Evolutionary conservation across 2,888 invertebrate genomes (phyloP), one percentile per base, ranked within the genome.

Genomic region (Limnephilus marmoratus): DNA sequence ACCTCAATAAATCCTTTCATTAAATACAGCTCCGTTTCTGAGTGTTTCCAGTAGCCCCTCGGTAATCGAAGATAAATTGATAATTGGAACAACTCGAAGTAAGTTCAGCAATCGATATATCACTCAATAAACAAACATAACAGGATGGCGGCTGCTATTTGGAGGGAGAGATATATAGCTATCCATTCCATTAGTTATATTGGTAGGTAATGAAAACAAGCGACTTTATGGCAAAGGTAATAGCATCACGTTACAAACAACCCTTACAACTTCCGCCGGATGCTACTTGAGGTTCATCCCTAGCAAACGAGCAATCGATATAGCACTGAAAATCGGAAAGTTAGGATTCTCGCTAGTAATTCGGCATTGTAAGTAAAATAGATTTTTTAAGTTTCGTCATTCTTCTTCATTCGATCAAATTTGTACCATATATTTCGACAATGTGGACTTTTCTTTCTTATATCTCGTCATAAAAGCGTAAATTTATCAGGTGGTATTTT

Each of bases 171-270:
- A 93, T 92, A 93, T 93, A 91, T 90, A 90, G 85, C 92, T 91
- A 91, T 93, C 92, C 92, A 93, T 93, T 91, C 91, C 92, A 92
- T 92, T 92, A 93, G 87, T 91, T 92, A 93, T 93, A 91, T 93
- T 89, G 88, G 93, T 53, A 68, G 68, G 87, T 91, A 92, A 92
- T 91, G 93, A 93, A 93, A 93, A 91, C 93, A 88, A 91, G 88
- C 91, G 93, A 93, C 91, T 93, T 92, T 92, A 93, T 92, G 92
- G 92, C 92, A 31, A 81, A 93, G 93, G 93, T 93, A 93, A 93
- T 93, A 92, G 92, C 85, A 88, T 91, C 87, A 88, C 91, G 92
- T 90, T 93, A 87, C 91, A 91, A 91, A 92, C 91, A 92, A 91
- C 92, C 90, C 91, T 85, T 81, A 85, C 85, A 91, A 90, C 91